These are phyloP conservation scores for Cercopithecus hamlyni DNA, from an alignment of 2,797 vertebrate species.

Conservation along the genomic window DNA sequence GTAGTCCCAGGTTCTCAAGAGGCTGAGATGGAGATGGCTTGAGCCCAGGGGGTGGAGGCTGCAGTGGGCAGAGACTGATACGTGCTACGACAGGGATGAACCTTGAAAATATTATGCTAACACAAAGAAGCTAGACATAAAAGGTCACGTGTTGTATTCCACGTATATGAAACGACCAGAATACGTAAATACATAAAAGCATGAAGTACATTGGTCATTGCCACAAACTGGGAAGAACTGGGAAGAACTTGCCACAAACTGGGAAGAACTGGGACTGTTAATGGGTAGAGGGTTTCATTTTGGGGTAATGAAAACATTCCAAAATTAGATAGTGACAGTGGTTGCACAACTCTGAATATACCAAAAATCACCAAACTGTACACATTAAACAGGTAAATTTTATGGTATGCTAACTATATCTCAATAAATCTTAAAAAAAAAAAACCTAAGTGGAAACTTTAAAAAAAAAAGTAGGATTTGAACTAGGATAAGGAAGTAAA, in stretches of 20 bases:
- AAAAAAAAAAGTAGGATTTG: neutral
- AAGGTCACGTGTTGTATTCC: neutral
- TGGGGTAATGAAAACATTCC: neutral
- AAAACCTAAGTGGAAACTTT: neutral
- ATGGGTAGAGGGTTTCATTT: neutral
- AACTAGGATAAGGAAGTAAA: neutral
- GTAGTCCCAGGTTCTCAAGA: neutral
- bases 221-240: neutral
- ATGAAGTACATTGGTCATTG: neutral
- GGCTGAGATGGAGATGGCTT: neutral
- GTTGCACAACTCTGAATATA: neutral
- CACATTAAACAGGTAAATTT: neutral
- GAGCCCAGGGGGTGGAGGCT: neutral
- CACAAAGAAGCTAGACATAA: neutral
- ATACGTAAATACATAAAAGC: slow-evolving; percentile 23
- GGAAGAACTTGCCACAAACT: neutral
- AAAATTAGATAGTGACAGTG: neutral
- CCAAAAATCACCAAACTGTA: neutral
- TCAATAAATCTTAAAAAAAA: neutral
- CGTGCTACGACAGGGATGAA: neutral
- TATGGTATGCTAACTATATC: neutral
- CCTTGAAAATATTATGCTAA: neutral
- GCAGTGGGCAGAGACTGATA: neutral
- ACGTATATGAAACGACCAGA: neutral
- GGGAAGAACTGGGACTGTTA: neutral